Percentiles rank a stretch among this genome's conserved stretches.
Evolutionary conservation across 2,888 invertebrate species (phyloP).

Genomic region (Tipula vernalis): DNA sequence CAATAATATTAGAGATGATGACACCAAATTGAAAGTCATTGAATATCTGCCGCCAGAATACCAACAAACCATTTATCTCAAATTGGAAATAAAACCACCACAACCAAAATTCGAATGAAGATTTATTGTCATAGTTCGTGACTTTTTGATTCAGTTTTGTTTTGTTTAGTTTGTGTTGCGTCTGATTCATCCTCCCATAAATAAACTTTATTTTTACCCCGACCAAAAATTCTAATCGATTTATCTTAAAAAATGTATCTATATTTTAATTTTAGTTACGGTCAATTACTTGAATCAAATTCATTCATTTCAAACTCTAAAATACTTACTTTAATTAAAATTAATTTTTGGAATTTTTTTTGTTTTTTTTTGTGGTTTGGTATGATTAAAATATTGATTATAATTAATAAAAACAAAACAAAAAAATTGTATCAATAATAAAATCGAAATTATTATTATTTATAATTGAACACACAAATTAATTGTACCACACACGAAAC

Average conservation of each 20-base stretch:
- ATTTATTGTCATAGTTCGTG: not conserved
- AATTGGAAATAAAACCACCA: not conserved
- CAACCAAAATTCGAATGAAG: not conserved
- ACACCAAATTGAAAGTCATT: not conserved
- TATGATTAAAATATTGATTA: not conserved
- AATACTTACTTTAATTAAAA: not conserved
- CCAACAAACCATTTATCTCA: not conserved
- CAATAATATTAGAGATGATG: not conserved
- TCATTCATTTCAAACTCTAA: not conserved
- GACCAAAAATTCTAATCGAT: not conserved
- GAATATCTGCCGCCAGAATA: not conserved
- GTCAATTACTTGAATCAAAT: not conserved
- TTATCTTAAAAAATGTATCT: not conserved
- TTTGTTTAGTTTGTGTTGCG: not conserved
- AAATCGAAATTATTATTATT: not conserved
- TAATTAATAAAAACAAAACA: not conserved
- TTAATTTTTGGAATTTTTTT: not conserved
- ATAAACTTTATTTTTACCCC: not conserved
- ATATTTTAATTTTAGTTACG: not conserved
- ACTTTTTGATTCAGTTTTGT: not conserved
- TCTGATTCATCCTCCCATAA: not conserved
- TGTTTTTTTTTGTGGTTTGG: not conserved
- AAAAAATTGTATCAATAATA: not conserved
- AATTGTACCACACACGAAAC: slow-evolving; percentile 4
- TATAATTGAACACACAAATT: not conserved